phyloP scores from a whole-genome alignment of 2,797 vertebrate species.

The Notoglanidium macrostoma region DNA sequence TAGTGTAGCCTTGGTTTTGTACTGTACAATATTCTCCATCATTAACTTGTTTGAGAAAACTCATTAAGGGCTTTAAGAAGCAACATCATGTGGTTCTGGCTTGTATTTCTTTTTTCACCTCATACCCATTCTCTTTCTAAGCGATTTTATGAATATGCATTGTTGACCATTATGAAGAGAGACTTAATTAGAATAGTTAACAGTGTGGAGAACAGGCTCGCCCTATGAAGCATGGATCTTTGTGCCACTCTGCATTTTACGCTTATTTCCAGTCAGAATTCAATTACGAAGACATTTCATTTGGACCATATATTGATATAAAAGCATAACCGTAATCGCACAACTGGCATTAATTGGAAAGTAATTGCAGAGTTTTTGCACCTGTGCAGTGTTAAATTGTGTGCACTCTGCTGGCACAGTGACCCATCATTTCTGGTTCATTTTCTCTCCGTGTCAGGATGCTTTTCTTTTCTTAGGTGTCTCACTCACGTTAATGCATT shows the following conservation, averaged over 20 bases:
- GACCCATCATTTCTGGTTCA: slow-evolving; percentile 81
- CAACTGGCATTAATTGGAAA: slow-evolving; percentile 81
- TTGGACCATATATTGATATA: slow-evolving; percentile 72
- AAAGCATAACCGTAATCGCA: slow-evolving; percentile 74
- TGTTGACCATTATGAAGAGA: slow-evolving; percentile 59
- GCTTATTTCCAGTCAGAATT: slow-evolving; percentile 68
- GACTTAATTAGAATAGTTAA: slow-evolving; percentile 65
- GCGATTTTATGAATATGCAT: slow-evolving; percentile 52
- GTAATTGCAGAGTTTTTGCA: slow-evolving; percentile 81
- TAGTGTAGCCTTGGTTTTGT: slow-evolving; percentile 8
- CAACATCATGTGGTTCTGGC: background rate
- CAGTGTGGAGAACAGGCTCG: slow-evolving; percentile 59
- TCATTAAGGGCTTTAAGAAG: slow-evolving; percentile 29
- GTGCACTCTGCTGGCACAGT: slow-evolving; percentile 82
- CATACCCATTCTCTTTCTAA: slow-evolving; percentile 38
- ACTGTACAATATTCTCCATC: background rate
- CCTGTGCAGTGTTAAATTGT: slow-evolving; percentile 85
- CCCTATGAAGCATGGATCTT: slow-evolving; percentile 51
- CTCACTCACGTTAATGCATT: slow-evolving; percentile 39
- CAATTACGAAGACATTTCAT: slow-evolving; percentile 70
- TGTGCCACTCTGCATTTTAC: slow-evolving; percentile 55
- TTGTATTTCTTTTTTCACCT: slow-evolving; percentile 54
- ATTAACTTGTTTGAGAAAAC: background rate
- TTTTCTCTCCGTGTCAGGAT: slow-evolving; percentile 55
- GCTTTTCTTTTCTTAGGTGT: slow-evolving; percentile 39